Evolutionary conservation across 1,140 invertebrate species (phyloP), one percentile per base, ranked within the genome.

Genomic region (Drosophila biarmipes): DNA sequence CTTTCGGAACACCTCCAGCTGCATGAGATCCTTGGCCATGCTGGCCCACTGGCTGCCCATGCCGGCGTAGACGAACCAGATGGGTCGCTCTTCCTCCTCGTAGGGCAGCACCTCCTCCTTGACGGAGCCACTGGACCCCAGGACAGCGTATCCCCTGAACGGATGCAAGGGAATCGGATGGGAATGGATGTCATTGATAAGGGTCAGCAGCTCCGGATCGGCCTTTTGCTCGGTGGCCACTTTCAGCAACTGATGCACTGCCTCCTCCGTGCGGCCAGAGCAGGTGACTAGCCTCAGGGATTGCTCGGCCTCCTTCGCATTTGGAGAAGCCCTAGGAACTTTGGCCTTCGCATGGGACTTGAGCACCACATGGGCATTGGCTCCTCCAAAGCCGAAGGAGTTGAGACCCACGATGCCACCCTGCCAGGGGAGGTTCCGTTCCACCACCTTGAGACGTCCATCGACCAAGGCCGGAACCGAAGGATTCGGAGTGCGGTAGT

Each of bases 41-140:
- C 97, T 97, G 40, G 95, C 93, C 98, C 98, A 99, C 93, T 99
- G 98, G 21, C 96, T 96, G 6, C 98, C 98, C 98, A 99, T 99
- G 29, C 98, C 98, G 46, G 98, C 96, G 92, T 98, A 99, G 27
- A 99, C 94, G 92, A 95, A 99, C 97, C 98, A 99, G 49, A 99
- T 93, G 4, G 97, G 98, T 40, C 96, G 94, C 63, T 93, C 93
- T 31, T 95, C 94, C 43, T 89, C 91, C n/a, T 92, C 71, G 8
- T 79, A 80, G n/a, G 92, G 73, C 6, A 61, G 34, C 0, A 93
- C 66, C 48, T 94, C 93, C 7, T 92, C 71, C 7, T 90, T 76
- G 17, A 76, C 24, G 0, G 61, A 38, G 1, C 79, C 90, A 2
- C 66, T 56, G 8, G 48, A 92, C 37, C 94, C 94, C 0, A 97